Base-by-base conservation (phyloP, 2,888 invertebrate species). In the Hyposoter didymator region DNA sequence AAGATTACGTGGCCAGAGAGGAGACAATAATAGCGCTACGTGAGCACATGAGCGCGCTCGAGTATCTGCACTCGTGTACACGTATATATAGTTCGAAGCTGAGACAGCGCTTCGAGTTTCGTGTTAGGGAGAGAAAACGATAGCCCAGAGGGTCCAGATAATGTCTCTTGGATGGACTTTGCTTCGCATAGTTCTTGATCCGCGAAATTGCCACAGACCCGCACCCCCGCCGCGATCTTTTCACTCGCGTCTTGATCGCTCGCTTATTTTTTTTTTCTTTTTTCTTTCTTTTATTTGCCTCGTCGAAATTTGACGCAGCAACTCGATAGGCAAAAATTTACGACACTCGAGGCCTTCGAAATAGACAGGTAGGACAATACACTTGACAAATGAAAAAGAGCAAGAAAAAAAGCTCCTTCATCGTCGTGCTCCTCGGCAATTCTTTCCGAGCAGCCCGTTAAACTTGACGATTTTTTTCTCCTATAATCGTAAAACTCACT, bases 401-500 rank as follows among this genome's bases (percentile, higher is more conserved):
- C 39, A 14, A n/a, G 6, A 39, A 49, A 70, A 28, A 70, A 17
- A 32, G 45, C 70, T n/a, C n/a, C 70, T 70, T 32, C 47, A 45
- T 45, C 69, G 19, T 32, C 12, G 10, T 69, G 28, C 47, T 22
- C 39, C 69, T 22, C 55, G n/a, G 8, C 80, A 8, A 78, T 74
- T 73, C 74, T 43, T 52, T 39, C 49, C 17, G 62, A 55, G 64
- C 45, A 64, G 64, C 78, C 78, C 69, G 78, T 84, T 75, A 74
- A 78, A 82, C 74, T 66, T 73, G 55, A 82, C 62, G 76, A 74
- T 82, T 82, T 82, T 84, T 78, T 84, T 74, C 73, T 74, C 74
- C 62, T 62, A 74, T 82, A 78, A 84, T 82, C 84, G 78, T 82
- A 85, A 85, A 85, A 75, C 66, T 85, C 70, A 64, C 52, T n/a